Evolutionary conservation across 2,797 vertebrate genomes (phyloP), one percentile per base, ranked within the genome.

Genomic region (Etheostoma nigrum): DNA sequence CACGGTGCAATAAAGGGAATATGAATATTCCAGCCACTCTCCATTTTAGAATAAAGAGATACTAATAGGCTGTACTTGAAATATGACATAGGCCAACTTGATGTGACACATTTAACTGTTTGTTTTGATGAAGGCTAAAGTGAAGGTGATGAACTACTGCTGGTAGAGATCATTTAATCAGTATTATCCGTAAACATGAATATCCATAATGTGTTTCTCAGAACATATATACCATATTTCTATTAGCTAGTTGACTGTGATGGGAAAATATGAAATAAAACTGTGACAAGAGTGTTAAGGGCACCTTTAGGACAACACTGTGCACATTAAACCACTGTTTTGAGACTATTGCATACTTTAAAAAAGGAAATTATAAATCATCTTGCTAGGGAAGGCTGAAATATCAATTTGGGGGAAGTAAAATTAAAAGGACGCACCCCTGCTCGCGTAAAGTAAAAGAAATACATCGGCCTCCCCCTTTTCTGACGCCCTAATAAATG

Each of bases 1-100:
- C 51, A 74, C 0, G 30, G 57, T 76, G 72, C 19, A 71, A 70
- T 51, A 57, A 61, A 44, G 45, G 62, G 52, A 51, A 40, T 3
- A 9, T 25, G n/a, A 60, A 60, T 70, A 60, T 25, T 51, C 42
- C n/a, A 49, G 62, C 21, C 11, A 49, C 12, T 48, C 23, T 66
- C 23, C 9, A 60, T n/a, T 33, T 54, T 16, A 19, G 18, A 59
- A 42, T 49, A 42, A 66, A 74, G 27, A 48, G 7, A 61, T 23
- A 23, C 11, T 15, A 58, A 57, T 30, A 30, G 30, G 52, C 33
- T 44, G 30, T 21, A 57, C 58, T 21, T 40, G 23, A 62, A 27
- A 30, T 18, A 47, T 8, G 36, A 61, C 3, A 52, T 5, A 59
- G 16, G 9, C 3, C 10, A 55, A 62, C 13, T 49, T 61, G 1